Evolutionary conservation across 2,888 invertebrate species (phyloP), one percentile per base, ranked within the genome.

Genomic region (Hydraecia micacea): DNA sequence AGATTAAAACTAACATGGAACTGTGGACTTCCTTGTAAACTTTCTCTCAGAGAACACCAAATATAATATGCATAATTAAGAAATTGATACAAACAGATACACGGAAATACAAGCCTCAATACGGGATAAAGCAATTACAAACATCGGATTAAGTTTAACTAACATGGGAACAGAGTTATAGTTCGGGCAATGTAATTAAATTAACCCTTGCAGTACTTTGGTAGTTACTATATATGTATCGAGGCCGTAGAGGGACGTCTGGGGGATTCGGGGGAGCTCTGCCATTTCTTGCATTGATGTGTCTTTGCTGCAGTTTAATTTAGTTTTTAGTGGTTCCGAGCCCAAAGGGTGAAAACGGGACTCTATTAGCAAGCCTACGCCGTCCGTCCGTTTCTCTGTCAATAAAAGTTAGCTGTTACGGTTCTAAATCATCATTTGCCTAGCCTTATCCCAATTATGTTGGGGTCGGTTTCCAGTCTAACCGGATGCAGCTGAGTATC

Each of bases 61-160:
- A n/a, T n/a, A n/a, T n/a, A n/a, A n/a, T 58, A 55, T 55, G 55
- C 55, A 58, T 58, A n/a, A 55, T n/a, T 55, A 15, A 36, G 63
- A 72, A 77, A 83, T 78, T 71, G 76, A 81, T 85, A 55, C 68
- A 60, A 83, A 73, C 66, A 73, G 65, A 82, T 73, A 83, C 76
- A 76, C 52, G 66, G 63, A 74, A 77, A 76, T 67, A 85, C 72
- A 75, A 32, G 32, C 69, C 49, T 65, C 71, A 68, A 81, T 78
- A 83, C 62, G 79, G 80, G 73, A 83, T 88, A 89, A 89, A 77
- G 65, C 77, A 84, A 88, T 88, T 85, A 88, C 79, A 80, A 84
- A 80, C 80, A 88, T 81, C 49, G 77, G 76, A 89, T 86, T 85
- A 89, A 86, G 84, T 88, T 89, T 80, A 85, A 83, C 86, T 85